Percentiles rank a stretch among this genome's conserved stretches.
These are phyloP conservation scores for Yasuhikotakia modesta DNA, from an alignment of 2,797 vertebrate genomes.

Conservation along the genomic window DNA sequence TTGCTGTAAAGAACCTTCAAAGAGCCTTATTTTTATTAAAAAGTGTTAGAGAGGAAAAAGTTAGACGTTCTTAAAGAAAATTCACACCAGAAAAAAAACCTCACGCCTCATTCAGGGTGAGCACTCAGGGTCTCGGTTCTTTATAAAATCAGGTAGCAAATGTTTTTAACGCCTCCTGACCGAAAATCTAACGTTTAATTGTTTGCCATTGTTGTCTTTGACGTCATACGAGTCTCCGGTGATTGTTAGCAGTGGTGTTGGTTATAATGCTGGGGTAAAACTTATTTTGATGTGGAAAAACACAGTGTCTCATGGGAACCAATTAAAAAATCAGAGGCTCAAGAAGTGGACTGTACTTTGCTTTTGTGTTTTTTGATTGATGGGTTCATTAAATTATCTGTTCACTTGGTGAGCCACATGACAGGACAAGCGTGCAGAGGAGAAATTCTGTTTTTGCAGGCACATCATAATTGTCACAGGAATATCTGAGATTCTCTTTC, in stretches of 20 bases:
- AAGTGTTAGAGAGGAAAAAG: slow-evolving; percentile 5
- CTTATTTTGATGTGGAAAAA: slow-evolving; percentile 67
- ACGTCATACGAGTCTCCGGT: slow-evolving; percentile 36
- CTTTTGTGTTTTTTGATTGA: slow-evolving; percentile 65
- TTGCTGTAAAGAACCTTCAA: too few relatives aligned
- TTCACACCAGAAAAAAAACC: too few relatives aligned
- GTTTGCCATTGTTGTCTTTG: slow-evolving; percentile 24
- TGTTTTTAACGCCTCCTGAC: slow-evolving; percentile 7
- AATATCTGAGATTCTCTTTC: slow-evolving; percentile 47
- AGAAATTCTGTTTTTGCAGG: slow-evolving; percentile 48
- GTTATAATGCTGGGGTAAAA: slow-evolving; percentile 61
- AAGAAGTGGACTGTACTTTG: slow-evolving; percentile 59
- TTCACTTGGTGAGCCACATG: slow-evolving; percentile 62
- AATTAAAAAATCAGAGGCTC: slow-evolving; percentile 72
- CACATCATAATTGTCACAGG: slow-evolving; percentile 55
- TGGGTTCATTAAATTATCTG: slow-evolving; percentile 70
- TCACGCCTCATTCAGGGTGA: slow-evolving; percentile 27
- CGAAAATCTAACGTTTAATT: slow-evolving; percentile 17
- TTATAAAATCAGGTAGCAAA: neutral
- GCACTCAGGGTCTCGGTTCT: slow-evolving; percentile 17
- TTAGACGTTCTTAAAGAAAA: too few relatives aligned
- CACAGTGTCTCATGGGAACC: slow-evolving; percentile 68
- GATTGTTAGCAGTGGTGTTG: slow-evolving; percentile 55
- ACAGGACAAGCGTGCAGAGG: slow-evolving; percentile 51
- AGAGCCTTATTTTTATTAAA: too few relatives aligned